A percentile compares a stretch with the other conserved stretches of the same genome.
These are phyloP conservation scores for Puntigrus tetrazona DNA, from an alignment of 2,113 vertebrate genomes.

Conservation along the genomic window DNA sequence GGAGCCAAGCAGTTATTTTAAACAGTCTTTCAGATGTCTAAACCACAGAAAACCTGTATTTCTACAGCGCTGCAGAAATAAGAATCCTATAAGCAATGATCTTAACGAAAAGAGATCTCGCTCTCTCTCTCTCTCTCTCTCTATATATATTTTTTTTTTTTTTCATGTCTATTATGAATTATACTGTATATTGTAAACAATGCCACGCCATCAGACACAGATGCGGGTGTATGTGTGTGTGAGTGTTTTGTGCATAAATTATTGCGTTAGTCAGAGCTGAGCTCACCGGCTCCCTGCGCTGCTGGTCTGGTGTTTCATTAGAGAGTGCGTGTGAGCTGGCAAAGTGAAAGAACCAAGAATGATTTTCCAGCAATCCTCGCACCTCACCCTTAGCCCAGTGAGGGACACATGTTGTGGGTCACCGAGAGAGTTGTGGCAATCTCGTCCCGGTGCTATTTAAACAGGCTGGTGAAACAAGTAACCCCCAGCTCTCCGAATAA, in stretches of 20 bases:
- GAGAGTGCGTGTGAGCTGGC: constrained; percentile 51
- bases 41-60: neutral
- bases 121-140: no score
- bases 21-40: constrained; percentile 6
- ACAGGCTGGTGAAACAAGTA: constrained; percentile 52
- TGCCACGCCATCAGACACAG: neutral
- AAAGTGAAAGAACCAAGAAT: constrained; percentile 33
- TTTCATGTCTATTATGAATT: neutral
- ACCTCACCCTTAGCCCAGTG: constrained; percentile 29
- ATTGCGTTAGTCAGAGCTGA: constrained; percentile 18
- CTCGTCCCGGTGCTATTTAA: constrained; percentile 51
- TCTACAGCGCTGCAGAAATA: neutral
- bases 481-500: constrained; percentile 44
- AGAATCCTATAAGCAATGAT: neutral
- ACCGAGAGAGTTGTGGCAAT: constrained; percentile 19
- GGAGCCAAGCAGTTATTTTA: neutral
- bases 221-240: neutral
- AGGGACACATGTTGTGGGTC: constrained; percentile 20
- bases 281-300: constrained; percentile 11
- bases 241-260: neutral
- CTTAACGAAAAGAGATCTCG: no score
- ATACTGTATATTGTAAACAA: neutral
- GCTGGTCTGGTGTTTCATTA: constrained; percentile 54
- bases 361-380: constrained; percentile 22
- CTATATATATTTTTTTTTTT: no score